phyloP scores from a whole-genome alignment of 2,797 vertebrate species.

The Hemitrygon akajei region DNA sequence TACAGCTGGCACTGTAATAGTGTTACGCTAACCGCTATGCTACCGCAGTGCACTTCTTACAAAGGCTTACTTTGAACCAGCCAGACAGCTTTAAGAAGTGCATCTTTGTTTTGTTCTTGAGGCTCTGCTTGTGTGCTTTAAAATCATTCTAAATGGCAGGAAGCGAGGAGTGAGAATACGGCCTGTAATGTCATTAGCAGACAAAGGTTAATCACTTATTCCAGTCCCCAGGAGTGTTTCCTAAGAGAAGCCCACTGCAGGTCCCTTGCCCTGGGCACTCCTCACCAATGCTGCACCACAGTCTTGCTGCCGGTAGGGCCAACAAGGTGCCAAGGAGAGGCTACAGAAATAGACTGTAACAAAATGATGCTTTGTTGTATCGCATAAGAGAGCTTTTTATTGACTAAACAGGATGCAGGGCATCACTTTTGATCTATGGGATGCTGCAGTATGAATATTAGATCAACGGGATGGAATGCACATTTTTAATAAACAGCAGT shows the following conservation, averaged over 20 bases:
- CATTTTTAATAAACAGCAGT: background rate
- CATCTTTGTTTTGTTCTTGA: too few relatives aligned
- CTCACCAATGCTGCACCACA: background rate
- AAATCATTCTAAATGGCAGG: too few relatives aligned
- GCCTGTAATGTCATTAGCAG: too few relatives aligned
- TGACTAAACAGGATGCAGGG: background rate
- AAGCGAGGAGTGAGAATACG: too few relatives aligned
- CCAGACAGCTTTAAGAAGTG: too few relatives aligned
- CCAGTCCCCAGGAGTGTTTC: background rate
- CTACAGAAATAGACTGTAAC: background rate
- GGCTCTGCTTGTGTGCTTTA: too few relatives aligned
- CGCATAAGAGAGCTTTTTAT: background rate
- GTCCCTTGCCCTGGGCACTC: too few relatives aligned
- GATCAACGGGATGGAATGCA: background rate
- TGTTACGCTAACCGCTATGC: too few relatives aligned
- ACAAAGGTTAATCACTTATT: background rate
- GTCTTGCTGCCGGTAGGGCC: background rate
- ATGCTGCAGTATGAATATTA: background rate
- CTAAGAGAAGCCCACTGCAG: too few relatives aligned
- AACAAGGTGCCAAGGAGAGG: background rate
- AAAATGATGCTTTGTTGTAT: background rate
- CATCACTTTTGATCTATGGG: background rate
- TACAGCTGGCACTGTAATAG: too few relatives aligned
- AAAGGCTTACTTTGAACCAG: too few relatives aligned
- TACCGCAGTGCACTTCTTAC: too few relatives aligned